These are phyloP conservation scores for Sebastes wilsoni DNA, from an alignment of 2,797 vertebrate genomes.

Conservation along the genomic window DNA sequence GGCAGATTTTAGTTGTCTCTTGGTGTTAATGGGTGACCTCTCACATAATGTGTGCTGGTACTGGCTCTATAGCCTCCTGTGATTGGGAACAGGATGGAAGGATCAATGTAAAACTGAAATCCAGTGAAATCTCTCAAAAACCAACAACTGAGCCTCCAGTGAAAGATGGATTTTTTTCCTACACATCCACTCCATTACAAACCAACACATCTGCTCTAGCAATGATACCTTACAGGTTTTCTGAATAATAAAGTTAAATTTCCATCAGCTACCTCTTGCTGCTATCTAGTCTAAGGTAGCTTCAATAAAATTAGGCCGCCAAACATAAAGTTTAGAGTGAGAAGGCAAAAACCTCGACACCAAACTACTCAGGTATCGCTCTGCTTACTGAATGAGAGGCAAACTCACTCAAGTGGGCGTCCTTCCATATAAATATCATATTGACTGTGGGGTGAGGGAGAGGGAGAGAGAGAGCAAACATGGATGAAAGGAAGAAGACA, in stretches of 20 bases:
- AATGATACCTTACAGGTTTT: neutral
- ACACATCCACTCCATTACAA: neutral
- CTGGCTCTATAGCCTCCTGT: neutral
- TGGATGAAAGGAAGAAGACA: neutral
- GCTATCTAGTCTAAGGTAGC: neutral
- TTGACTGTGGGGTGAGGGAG: neutral
- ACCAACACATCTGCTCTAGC: neutral
- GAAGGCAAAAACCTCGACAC: neutral
- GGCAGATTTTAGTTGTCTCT: neutral
- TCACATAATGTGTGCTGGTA: neutral
- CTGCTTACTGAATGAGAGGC: neutral
- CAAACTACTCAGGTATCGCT: neutral
- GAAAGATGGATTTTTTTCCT: neutral
- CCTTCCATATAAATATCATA: neutral
- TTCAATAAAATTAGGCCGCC: neutral
- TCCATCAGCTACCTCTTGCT: neutral
- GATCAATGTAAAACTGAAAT: neutral
- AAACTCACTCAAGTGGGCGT: neutral
- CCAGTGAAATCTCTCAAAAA: neutral
- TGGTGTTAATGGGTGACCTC: neutral
- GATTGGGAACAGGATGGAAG: neutral
- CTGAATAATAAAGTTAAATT: neutral
- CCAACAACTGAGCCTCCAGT: neutral
- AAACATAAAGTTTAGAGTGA: neutral
- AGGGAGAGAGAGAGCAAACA: neutral